Evolutionary conservation across 2,888 invertebrate species (phyloP).

Genomic region (Diarsia rubi): DNA sequence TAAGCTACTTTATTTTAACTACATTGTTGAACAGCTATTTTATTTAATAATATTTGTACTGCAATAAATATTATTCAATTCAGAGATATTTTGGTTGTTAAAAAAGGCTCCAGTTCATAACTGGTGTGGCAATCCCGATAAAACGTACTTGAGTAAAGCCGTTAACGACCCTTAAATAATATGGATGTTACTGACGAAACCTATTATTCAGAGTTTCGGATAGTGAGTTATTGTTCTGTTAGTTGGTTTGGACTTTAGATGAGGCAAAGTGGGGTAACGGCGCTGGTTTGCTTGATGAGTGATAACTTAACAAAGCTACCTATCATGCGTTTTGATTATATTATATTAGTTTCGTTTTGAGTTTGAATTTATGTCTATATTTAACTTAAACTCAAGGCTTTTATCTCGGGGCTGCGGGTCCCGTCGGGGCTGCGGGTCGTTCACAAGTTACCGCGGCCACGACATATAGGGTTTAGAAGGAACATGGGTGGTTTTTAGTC

Average conservation of each 20-base stretch:
- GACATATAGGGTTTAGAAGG: too few relatives aligned
- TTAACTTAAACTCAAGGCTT: background rate
- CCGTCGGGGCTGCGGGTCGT: too few relatives aligned
- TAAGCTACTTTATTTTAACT: background rate
- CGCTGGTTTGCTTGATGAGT: background rate
- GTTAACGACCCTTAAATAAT: constrained; percentile 27
- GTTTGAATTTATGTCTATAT: background rate
- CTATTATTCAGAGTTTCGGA: constrained; percentile 12
- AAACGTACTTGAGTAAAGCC: constrained; percentile 24
- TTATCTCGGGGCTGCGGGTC: too few relatives aligned
- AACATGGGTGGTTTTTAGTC: too few relatives aligned
- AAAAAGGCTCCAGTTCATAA: constrained; percentile 6
- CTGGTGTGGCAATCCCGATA: constrained; percentile 13
- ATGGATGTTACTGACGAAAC: constrained; percentile 18
- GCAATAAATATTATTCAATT: background rate
- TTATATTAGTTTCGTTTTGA: background rate
- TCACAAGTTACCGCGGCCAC: too few relatives aligned
- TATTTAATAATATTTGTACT: background rate
- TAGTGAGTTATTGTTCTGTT: constrained; percentile 7
- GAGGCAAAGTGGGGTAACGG: constrained; percentile 2
- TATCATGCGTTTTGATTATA: background rate
- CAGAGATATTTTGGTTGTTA: constrained; percentile 3
- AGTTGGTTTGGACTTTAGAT: constrained; percentile 4
- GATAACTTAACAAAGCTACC: background rate
- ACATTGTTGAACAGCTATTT: background rate